A percentile compares a stretch with the other conserved stretches of the same genome.
phyloP scores from a whole-genome alignment of 37 sponge, comb jelly and placozoan genomes.

The Ephydatia muelleri region DNA sequence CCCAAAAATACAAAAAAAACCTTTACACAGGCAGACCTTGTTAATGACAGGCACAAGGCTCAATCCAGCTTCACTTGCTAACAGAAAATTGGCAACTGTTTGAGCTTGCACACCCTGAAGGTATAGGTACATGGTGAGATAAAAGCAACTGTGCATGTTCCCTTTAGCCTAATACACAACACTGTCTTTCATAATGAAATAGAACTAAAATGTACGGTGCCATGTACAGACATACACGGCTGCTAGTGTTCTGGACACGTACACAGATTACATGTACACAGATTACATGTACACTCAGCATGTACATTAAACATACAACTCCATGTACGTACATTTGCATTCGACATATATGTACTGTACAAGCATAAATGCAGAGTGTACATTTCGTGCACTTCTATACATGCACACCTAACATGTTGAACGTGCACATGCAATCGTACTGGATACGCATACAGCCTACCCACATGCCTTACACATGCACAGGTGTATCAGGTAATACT shows the following conservation, averaged over 20 bases:
- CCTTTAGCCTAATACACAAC: background rate
- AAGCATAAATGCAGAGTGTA: no score
- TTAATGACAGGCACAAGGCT: constrained; percentile 88
- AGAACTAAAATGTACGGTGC: no score
- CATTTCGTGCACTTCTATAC: no score
- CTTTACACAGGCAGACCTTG: constrained; percentile 54
- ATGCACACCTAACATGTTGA: no score
- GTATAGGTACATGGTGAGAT: background rate
- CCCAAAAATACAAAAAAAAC: background rate
- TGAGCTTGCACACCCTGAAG: constrained; percentile 95
- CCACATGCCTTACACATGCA: background rate
- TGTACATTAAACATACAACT: no score
- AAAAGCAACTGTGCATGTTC: background rate
- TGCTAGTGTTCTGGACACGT: background rate
- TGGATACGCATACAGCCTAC: background rate
- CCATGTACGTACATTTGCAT: no score
- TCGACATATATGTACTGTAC: no score
- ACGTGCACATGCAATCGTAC: no score
- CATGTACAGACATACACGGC: no score
- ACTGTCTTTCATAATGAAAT: background rate
- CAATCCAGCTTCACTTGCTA: constrained; percentile 78
- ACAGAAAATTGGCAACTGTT: constrained; percentile 87
- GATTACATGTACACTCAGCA: no score
- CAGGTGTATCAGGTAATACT: background rate
- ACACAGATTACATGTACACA: background rate